phyloP scores from a whole-genome alignment of 1,140 invertebrate genomes.

The Coptotermes formosanus region DNA sequence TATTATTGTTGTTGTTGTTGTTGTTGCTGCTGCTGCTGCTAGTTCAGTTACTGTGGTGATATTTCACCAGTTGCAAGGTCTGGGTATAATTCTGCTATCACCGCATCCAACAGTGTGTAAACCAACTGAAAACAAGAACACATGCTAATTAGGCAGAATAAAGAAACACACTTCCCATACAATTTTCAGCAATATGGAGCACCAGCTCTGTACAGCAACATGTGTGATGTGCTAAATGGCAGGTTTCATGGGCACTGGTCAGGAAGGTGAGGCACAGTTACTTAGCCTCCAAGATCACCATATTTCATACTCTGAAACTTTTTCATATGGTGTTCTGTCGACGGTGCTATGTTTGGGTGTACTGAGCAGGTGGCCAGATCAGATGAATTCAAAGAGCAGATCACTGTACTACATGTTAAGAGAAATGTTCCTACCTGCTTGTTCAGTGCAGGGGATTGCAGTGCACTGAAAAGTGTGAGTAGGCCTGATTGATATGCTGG shows the following conservation, averaged over 20 bases:
- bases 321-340: not conserved
- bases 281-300: not conserved
- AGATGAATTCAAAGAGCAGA: not conserved
- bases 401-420: not conserved
- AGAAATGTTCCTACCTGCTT: conserved; percentile 28
- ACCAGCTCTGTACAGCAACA: too few relatives aligned
- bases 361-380: not conserved
- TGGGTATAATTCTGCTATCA: conserved; percentile 32
- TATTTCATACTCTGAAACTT: not conserved
- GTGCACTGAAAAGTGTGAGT: conserved; percentile 27
- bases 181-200: too few relatives aligned
- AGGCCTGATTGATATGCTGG: conserved; percentile 24
- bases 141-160: not conserved
- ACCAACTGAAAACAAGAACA: conserved; percentile 31
- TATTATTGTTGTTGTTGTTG: too few relatives aligned
- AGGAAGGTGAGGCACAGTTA: not conserved
- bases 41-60: conserved; percentile 22
- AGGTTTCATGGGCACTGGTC: not conserved
- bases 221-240: too few relatives aligned
- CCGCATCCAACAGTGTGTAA: conserved; percentile 28
- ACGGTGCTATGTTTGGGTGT: not conserved
- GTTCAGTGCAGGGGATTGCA: conserved; percentile 31
- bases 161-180: too few relatives aligned
- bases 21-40: not conserved
- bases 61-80: conserved; percentile 28